phyloP scores from a whole-genome alignment of 2,888 invertebrate species.

The Hanleya hanleyi region DNA sequence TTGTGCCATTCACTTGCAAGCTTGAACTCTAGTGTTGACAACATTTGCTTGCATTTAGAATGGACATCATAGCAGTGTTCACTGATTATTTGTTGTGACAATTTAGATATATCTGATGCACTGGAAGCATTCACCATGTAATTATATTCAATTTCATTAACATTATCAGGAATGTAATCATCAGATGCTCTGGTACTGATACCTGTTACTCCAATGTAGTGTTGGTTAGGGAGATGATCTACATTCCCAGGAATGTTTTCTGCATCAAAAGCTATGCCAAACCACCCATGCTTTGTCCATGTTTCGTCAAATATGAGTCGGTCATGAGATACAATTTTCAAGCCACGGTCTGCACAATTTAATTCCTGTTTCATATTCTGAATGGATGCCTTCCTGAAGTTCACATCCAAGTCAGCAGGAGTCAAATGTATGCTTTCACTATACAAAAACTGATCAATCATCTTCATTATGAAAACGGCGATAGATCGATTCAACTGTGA shows the following conservation, averaged over 20 bases:
- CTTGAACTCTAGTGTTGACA: background rate
- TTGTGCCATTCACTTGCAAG: background rate
- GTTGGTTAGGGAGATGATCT: background rate
- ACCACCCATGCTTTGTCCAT: background rate
- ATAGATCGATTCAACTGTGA: conserved; percentile 11
- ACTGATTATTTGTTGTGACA: background rate
- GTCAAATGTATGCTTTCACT: too few relatives aligned
- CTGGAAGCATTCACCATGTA: background rate
- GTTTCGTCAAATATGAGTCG: background rate
- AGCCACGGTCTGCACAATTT: background rate
- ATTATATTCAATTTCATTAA: background rate
- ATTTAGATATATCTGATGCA: background rate
- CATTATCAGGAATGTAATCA: too few relatives aligned
- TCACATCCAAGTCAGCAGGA: background rate
- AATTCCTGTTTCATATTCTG: background rate
- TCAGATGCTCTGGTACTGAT: too few relatives aligned
- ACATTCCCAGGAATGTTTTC: background rate
- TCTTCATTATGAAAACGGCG: background rate
- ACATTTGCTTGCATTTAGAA: background rate
- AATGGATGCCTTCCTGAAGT: background rate
- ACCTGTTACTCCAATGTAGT: too few relatives aligned
- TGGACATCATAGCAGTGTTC: background rate
- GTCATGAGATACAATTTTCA: background rate
- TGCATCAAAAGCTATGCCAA: background rate
- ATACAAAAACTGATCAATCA: conserved; percentile 3